phyloP scores from a whole-genome alignment of 2,797 vertebrate genomes.

The Lepus oiostolus region DNA sequence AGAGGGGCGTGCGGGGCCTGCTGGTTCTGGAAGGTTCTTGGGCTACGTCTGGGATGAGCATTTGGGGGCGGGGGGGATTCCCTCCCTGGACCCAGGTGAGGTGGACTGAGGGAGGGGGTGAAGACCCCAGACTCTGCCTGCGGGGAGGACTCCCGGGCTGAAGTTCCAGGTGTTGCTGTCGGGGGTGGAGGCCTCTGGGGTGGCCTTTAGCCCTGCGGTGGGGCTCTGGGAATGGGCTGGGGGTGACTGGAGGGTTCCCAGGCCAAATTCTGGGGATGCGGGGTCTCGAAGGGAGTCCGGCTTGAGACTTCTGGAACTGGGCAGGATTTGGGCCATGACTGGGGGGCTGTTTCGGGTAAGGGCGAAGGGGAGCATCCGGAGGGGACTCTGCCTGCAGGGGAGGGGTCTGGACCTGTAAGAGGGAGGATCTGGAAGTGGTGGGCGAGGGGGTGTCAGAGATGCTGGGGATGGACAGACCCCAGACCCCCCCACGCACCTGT shows the following conservation, averaged over 20 bases:
- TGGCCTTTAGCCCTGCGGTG: neutral
- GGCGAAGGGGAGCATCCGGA: no score
- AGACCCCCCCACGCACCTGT: neutral
- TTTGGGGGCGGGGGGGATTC: neutral
- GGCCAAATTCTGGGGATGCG: neutral
- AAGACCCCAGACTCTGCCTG: neutral
- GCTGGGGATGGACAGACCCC: no score
- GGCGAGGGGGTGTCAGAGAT: neutral
- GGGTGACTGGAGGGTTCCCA: neutral
- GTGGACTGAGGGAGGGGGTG: neutral
- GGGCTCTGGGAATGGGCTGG: neutral
- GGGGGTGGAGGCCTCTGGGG: neutral
- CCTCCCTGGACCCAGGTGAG: neutral
- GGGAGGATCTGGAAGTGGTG: neutral
- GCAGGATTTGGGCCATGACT: rapidly evolving
- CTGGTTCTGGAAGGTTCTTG: neutral
- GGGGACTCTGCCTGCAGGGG: neutral
- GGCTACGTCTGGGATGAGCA: no score
- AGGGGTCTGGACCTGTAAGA: neutral
- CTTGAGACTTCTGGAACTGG: neutral
- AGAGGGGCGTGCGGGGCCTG: neutral
- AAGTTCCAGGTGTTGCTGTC: neutral
- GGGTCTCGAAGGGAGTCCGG: neutral
- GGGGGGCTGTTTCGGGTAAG: neutral
- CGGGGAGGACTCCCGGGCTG: neutral